phyloP scores from a whole-genome alignment of 1,140 invertebrate genomes.

The Subanguina moxae region DNA sequence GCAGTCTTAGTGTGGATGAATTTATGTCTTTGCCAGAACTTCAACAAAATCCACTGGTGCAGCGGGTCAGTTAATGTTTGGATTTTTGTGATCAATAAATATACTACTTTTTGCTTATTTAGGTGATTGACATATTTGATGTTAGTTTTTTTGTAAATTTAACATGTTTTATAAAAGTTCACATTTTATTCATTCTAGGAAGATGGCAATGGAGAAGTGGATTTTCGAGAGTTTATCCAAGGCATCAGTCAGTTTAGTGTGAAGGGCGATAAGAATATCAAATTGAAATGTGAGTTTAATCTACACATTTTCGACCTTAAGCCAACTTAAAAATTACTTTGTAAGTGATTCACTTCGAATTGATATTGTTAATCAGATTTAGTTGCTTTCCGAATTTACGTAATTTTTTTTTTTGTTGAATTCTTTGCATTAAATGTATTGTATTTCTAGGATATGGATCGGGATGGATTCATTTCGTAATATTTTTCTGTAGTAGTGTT shows the following conservation, averaged over 20 bases:
- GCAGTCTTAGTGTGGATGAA: slow-evolving; percentile 59
- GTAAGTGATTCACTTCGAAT: too few relatives aligned
- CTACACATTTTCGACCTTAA: background rate
- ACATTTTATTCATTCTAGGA: too few relatives aligned
- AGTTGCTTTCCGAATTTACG: slow-evolving; percentile 60
- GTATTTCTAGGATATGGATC: slow-evolving; percentile 53
- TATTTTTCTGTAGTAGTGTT: too few relatives aligned
- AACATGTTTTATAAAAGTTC: too few relatives aligned
- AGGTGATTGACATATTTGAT: slow-evolving; percentile 59
- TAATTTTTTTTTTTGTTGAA: too few relatives aligned
- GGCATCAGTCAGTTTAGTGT: slow-evolving; percentile 61
- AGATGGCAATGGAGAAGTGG: slow-evolving; percentile 61
- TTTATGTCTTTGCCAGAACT: slow-evolving; percentile 59
- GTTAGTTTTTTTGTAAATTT: slow-evolving; percentile 16
- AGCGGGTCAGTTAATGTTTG: slow-evolving; percentile 53
- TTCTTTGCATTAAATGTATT: too few relatives aligned
- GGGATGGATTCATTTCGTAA: slow-evolving; percentile 59
- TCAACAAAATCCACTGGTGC: slow-evolving; percentile 60
- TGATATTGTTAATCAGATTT: slow-evolving; percentile 28
- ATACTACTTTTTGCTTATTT: too few relatives aligned
- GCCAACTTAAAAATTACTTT: too few relatives aligned
- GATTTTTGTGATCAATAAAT: too few relatives aligned
- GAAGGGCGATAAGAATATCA: slow-evolving; percentile 61
- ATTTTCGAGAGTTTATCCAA: slow-evolving; percentile 61
- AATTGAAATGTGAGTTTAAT: slow-evolving; percentile 55